Evolutionary conservation across 2,888 invertebrate species (phyloP).

Genomic region (Tineola bisselliella): DNA sequence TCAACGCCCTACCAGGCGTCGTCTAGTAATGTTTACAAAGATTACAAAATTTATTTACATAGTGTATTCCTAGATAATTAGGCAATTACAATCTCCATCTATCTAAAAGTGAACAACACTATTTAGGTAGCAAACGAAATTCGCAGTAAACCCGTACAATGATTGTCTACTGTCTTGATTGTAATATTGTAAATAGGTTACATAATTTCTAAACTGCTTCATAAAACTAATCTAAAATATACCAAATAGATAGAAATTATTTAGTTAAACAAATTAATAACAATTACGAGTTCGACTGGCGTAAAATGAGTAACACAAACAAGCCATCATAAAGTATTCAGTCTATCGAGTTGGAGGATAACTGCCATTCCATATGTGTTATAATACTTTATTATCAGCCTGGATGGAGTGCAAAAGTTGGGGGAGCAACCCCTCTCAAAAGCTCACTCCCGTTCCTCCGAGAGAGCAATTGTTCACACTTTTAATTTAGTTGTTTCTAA

Average conservation of each 20-base stretch:
- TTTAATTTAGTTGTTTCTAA: slow-evolving; percentile 66
- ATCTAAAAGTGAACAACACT: too few species aligned
- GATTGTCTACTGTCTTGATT: too few species aligned
- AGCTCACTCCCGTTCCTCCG: slow-evolving; percentile 28
- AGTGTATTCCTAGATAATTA: not conserved
- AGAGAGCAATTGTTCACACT: slow-evolving; percentile 58
- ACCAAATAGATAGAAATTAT: not conserved
- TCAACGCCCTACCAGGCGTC: not conserved
- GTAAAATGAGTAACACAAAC: slow-evolving; percentile 10
- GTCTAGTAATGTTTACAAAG: not conserved
- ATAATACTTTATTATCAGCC: slow-evolving; percentile 56
- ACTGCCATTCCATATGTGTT: slow-evolving; percentile 43
- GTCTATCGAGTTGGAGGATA: slow-evolving; percentile 7
- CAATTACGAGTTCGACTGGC: not conserved
- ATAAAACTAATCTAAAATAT: too few species aligned
- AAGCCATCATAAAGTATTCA: slow-evolving; percentile 11
- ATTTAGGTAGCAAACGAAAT: too few species aligned
- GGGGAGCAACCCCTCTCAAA: slow-evolving; percentile 24
- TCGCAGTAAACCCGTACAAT: too few species aligned
- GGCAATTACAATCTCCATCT: too few species aligned
- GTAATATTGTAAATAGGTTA: too few species aligned
- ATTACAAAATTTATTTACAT: not conserved
- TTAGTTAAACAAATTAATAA: not conserved
- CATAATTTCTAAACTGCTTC: too few species aligned
- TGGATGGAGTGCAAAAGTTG: slow-evolving; percentile 29